Percentiles rank a stretch among this genome's conserved stretches.
Evolutionary conservation across 2,888 invertebrate genomes (phyloP).

Genomic region (Achlya flavicornis): DNA sequence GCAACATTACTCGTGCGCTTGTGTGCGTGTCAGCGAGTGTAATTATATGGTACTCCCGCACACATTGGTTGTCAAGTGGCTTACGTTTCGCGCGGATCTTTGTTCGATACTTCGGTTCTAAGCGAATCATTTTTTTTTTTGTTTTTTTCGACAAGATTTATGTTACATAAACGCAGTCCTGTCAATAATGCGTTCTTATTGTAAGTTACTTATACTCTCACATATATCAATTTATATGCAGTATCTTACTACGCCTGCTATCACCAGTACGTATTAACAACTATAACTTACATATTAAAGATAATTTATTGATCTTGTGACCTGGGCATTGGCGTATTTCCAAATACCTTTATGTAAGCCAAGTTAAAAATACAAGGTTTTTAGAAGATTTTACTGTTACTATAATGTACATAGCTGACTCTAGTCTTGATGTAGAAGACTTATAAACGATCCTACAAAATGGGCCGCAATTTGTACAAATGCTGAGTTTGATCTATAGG

Average conservation of each 20-base stretch:
- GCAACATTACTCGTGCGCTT: too few species aligned
- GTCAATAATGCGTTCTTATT: background rate
- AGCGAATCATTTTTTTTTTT: background rate
- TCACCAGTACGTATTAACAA: slow-evolving; percentile 16
- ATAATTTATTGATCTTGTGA: slow-evolving; percentile 46
- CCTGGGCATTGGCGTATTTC: slow-evolving; percentile 44
- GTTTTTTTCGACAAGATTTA: background rate
- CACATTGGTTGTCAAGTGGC: too few species aligned
- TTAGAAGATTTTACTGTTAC: background rate
- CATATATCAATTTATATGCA: background rate
- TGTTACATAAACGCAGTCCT: background rate
- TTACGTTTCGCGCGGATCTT: too few species aligned
- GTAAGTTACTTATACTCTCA: background rate
- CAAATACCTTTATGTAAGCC: slow-evolving; percentile 36
- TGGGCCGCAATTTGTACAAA: background rate
- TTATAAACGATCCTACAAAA: background rate
- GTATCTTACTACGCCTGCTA: background rate
- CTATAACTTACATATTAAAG: slow-evolving; percentile 33
- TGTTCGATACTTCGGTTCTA: too few species aligned
- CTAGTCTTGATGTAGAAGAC: background rate
- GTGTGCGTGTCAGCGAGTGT: too few species aligned
- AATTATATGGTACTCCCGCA: too few species aligned
- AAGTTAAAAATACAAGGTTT: slow-evolving; percentile 11
- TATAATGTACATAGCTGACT: background rate
- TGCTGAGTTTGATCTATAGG: background rate